These are phyloP conservation scores for Taurulus bubalis DNA, from an alignment of 2,113 vertebrate genomes.

Conservation along the genomic window DNA sequence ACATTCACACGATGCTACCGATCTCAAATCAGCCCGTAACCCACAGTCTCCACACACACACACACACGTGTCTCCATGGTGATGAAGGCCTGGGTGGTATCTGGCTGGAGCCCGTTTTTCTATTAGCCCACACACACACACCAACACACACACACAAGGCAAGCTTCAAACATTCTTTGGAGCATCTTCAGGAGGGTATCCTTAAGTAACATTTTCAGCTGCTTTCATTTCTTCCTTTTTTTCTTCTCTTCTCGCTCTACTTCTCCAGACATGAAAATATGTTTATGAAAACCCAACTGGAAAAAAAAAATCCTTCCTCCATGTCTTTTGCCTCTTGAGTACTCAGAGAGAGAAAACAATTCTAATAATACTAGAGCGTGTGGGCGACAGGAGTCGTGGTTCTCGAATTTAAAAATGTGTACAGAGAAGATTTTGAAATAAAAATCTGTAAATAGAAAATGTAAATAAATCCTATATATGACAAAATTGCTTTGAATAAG, in stretches of 20 bases:
- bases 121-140: conserved; percentile 1
- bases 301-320: neutral
- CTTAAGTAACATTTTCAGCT: conserved; percentile 36
- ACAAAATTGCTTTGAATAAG: conserved; percentile 45
- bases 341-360: conserved; percentile 33
- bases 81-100: conserved; percentile 45
- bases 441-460: conserved; percentile 86
- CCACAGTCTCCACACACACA: conserved; percentile 17
- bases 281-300: conserved; percentile 56
- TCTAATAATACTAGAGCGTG: conserved; percentile 64
- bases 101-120: conserved; percentile 40
- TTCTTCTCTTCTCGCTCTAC: conserved; percentile 6
- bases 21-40: conserved; percentile 14
- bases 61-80: conserved; percentile 48
- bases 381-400: conserved; percentile 63
- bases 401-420: conserved; percentile 80
- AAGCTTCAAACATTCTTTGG: conserved; percentile 29
- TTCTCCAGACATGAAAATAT: conserved; percentile 33
- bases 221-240: conserved; percentile 24
- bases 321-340: conserved; percentile 44
- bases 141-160: conserved; percentile 10
- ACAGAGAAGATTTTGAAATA: conserved; percentile 83
- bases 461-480: conserved; percentile 88
- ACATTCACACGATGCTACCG: neutral
- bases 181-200: conserved; percentile 36